Base-by-base conservation (phyloP, 2,797 vertebrate genomes). In the Pseudocheirus occidentalis region DNA sequence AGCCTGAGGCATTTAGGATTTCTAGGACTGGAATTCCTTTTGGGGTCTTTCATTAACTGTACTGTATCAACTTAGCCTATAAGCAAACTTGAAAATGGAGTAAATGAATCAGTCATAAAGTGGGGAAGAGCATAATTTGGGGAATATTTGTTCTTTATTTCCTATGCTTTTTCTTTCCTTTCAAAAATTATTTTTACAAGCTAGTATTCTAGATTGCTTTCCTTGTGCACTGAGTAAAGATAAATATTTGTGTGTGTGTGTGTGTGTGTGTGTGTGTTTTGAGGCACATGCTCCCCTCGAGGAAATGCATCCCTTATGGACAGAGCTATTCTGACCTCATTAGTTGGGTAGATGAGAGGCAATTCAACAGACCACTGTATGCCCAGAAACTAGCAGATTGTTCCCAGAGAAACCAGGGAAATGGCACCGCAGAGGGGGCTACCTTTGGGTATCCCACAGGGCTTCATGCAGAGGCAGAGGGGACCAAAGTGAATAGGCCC, bases 121-220 rank as follows among this genome's bases (percentile, higher is more conserved):
- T 94, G 95, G 95, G 87, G 90, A 92, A 92, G 59, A 90, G 93
- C 16, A 0, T 93, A 46, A n/a, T 97, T 97, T 96, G 94, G 97
- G 40, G 97, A 98, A 95, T 95, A 96, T 97, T 97, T 97, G 58
- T 94, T 97, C 97, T 97, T 97, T 95, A 97, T 97, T 98, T 97
- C 94, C 97, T 97, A 97, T 92, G 94, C 95, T 97, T 98, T 95
- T 94, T 28, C 0, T 52, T 91, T 95, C 92, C 95, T 97, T 98
- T 98, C 97, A 97, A 98, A 98, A 96, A 97, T 92, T 91, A 46
- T 91, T 98, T 97, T 98, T 97, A 98, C 92, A 96, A 97, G 97
- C 96, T 97, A 97, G 96, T 95, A 94, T 97, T 97, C 94, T 97
- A 97, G 97, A 97, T 95, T 97, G 94, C 95, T 97, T 94, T 95